Evolutionary conservation across 1,140 invertebrate species (phyloP).

Genomic region (Zeugodacus cucurbitae): DNA sequence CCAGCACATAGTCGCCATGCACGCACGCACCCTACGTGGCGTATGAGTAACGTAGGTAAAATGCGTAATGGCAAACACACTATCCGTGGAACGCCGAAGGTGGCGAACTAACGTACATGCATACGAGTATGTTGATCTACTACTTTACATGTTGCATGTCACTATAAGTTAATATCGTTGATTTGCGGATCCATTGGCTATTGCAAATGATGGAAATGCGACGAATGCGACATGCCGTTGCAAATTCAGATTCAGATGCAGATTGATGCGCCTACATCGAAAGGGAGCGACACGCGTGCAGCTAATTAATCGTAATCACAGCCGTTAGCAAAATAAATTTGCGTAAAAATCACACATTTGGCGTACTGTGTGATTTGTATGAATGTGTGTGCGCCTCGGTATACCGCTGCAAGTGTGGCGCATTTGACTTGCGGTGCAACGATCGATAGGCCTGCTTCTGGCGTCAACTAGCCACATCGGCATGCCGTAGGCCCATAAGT

Average conservation of each 20-base stretch:
- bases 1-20: neutral
- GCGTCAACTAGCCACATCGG: neutral
- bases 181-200: conserved; percentile 13
- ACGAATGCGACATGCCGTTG: neutral
- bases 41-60: neutral
- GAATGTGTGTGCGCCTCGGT: neutral
- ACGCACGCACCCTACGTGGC: neutral
- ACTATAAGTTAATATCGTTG: conserved; percentile 1
- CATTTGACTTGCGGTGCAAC: neutral
- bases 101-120: neutral
- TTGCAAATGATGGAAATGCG: neutral
- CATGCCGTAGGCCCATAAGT: neutral
- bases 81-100: neutral
- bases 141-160: neutral
- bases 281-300: neutral
- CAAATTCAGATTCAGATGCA: no score
- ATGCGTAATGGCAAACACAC: neutral
- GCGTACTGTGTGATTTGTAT: neutral
- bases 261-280: neutral
- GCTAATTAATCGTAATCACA: conserved; percentile 14
- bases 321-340: neutral
- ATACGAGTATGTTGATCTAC: neutral
- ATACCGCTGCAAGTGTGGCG: neutral
- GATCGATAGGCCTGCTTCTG: neutral
- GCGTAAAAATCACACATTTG: neutral